These are phyloP conservation scores for Aphelenchoides avenae DNA, from an alignment of 1,140 invertebrate species.

Conservation along the genomic window DNA sequence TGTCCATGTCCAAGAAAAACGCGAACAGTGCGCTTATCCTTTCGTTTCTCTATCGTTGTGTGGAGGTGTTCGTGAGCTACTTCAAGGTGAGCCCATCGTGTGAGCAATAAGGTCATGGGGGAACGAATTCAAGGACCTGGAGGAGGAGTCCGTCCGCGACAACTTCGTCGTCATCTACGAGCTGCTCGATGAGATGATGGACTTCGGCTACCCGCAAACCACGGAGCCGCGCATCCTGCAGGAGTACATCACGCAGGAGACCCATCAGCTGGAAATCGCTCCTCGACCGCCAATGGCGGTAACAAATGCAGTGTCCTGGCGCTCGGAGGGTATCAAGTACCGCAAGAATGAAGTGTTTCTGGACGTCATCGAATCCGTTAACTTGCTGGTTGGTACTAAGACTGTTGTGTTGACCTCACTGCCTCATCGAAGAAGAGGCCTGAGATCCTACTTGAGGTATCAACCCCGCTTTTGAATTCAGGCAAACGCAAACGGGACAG, in stretches of 20 bases:
- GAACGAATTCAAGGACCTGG: constrained; percentile 98
- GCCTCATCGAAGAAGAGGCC: neutral
- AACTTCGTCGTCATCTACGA: constrained; percentile 99
- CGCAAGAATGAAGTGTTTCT: constrained; percentile 99
- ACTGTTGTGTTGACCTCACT: constrained; percentile 20
- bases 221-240: constrained; percentile 98
- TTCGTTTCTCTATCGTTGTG: constrained; percentile 94
- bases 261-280: constrained; percentile 90
- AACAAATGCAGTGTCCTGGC: constrained; percentile 93
- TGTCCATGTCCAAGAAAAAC: constrained; percentile 94
- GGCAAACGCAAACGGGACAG: constrained; percentile 96
- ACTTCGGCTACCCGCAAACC: constrained; percentile 75
- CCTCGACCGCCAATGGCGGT: constrained; percentile 94
- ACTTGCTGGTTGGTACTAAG: constrained; percentile 70
- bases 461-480: constrained; percentile 56
- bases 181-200: constrained; percentile 89
- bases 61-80: constrained; percentile 92
- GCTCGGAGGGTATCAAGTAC: constrained; percentile 98
- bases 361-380: constrained; percentile 98
- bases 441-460: neutral
- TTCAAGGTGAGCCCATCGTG: too few species aligned
- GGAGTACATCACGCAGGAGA: constrained; percentile 94
- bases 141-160: constrained; percentile 97
- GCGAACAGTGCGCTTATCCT: constrained; percentile 94
- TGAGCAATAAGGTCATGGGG: too few species aligned